These are phyloP conservation scores for Busseola fusca DNA, from an alignment of 2,888 invertebrate species.

Conservation along the genomic window DNA sequence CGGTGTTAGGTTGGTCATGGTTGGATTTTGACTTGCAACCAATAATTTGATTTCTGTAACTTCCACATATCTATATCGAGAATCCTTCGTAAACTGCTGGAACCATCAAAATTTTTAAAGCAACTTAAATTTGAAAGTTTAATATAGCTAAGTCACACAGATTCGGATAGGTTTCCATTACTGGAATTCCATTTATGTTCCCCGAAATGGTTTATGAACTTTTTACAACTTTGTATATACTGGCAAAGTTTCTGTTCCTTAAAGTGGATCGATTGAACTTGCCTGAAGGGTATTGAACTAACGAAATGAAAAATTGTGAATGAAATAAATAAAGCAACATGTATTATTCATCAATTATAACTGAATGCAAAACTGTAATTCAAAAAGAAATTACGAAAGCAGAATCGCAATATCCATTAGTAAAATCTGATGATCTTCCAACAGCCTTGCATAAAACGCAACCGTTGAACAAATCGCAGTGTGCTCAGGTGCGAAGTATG, in stretches of 20 bases:
- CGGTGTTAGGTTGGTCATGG: constrained; percentile 30
- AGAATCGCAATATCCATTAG: constrained; percentile 19
- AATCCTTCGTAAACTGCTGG: not conserved
- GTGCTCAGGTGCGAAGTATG: constrained; percentile 48
- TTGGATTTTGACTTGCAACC: not conserved
- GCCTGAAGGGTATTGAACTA: not conserved
- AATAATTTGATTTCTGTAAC: not conserved
- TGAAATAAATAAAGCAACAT: not conserved
- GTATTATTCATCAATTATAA: not conserved
- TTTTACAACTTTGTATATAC: not conserved
- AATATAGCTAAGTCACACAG: not conserved
- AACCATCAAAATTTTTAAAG: not conserved
- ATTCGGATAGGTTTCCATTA: not conserved
- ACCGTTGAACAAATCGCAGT: constrained; percentile 23
- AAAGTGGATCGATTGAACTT: not conserved
- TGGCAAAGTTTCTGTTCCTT: not conserved
- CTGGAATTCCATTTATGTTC: not conserved
- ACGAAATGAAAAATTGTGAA: not conserved
- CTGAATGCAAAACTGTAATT: not conserved
- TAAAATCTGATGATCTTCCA: constrained; percentile 30
- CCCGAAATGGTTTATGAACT: constrained; percentile 1
- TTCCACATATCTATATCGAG: not conserved
- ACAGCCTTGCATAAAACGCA: constrained; percentile 34
- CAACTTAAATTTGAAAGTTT: not conserved
- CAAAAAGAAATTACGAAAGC: constrained; percentile 17